Base-by-base conservation (phyloP, 2,797 vertebrate genomes). In the Poecilia picta region DNA sequence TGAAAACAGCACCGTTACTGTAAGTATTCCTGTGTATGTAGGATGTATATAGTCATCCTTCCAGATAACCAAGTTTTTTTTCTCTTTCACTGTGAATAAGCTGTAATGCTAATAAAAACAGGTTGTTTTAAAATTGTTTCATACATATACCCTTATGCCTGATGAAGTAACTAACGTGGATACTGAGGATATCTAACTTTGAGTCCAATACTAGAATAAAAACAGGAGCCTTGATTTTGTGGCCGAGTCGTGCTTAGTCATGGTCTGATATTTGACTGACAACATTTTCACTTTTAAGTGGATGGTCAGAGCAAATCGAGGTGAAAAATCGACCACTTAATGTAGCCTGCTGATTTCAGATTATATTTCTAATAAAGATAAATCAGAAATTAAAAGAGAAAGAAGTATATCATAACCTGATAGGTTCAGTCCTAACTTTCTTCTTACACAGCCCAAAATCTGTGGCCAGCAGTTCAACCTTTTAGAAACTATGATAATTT, bases 401-500 rank as follows among this genome's bases (percentile, higher is more conserved):
- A 18, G 13, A 33, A 33, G 1, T 62, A 31, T 3, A 2, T 33
- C 28, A 33, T 62, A 8, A 62, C 59, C 57, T 59, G 57, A 59
- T 59, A 31, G 25, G n/a, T 59, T 59, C 28, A 59, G n/a, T 31
- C 57, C 5, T 31, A 59, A 59, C 57, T 59, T 59, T 31, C 68
- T 57, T 23, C 53, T 12, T 28, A 28, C n/a, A 28, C 25, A 13
- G 25, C 78, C 77, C 73, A 70, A 41, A 78, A 64, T 91, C 87
- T 87, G 74, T 72, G 28, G 77, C 59, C 78, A 85, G 49, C 82
- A 81, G 62, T 83, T 86, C 81, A 86, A 88, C 84, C 85, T 90
- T 93, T 94, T 78, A 90, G 85, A 85, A 92, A 88, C 82, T 81
- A 80, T 72, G 83, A 90, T 92, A 90, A 94, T 92, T 41, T 83